phyloP scores from a whole-genome alignment of 2,113 vertebrate species.

The Prietella phreatophila region DNA sequence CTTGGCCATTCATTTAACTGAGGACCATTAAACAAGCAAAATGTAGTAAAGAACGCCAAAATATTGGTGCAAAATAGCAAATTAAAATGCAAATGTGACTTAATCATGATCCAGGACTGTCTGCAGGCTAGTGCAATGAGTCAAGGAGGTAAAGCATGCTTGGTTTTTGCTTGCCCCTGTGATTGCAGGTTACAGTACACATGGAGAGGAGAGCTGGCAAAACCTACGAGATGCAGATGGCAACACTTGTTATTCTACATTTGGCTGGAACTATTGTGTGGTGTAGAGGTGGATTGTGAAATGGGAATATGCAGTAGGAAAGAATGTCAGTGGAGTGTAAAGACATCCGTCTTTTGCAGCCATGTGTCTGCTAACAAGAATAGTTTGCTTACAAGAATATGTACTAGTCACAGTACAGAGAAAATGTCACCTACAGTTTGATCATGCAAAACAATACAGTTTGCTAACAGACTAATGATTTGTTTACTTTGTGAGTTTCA shows the following conservation, averaged over 20 bases:
- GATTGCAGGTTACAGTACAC: constrained; percentile 6
- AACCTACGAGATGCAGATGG: constrained; percentile 58
- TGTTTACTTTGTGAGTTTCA: constrained; percentile 11
- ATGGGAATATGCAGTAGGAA: constrained; percentile 3
- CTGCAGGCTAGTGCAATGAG: constrained; percentile 54
- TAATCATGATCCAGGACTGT: constrained; percentile 59
- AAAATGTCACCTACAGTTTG: constrained; percentile 2
- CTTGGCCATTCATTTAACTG: constrained; percentile 64
- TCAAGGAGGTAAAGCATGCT: constrained; percentile 61
- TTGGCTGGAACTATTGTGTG: constrained; percentile 60
- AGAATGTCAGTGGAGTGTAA: constrained; percentile 24
- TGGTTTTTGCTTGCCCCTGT: constrained; percentile 41
- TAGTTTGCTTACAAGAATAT: constrained; percentile 25
- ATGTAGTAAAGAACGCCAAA: constrained; percentile 65
- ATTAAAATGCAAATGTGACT: constrained; percentile 72
- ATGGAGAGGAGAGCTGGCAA: constrained; percentile 42
- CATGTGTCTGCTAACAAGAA: constrained; percentile 12
- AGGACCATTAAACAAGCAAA: constrained; percentile 72
- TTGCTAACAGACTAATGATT: constrained; percentile 11
- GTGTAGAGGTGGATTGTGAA: constrained; percentile 42
- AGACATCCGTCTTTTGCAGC: constrained; percentile 6
- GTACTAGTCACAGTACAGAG: constrained; percentile 29
- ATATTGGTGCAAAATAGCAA: constrained; percentile 57
- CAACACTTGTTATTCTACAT: constrained; percentile 61
- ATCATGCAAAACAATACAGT: constrained; percentile 3